Evolutionary conservation across 2,113 vertebrate genomes (phyloP).

Genomic region (Chascanopsetta lugubris): DNA sequence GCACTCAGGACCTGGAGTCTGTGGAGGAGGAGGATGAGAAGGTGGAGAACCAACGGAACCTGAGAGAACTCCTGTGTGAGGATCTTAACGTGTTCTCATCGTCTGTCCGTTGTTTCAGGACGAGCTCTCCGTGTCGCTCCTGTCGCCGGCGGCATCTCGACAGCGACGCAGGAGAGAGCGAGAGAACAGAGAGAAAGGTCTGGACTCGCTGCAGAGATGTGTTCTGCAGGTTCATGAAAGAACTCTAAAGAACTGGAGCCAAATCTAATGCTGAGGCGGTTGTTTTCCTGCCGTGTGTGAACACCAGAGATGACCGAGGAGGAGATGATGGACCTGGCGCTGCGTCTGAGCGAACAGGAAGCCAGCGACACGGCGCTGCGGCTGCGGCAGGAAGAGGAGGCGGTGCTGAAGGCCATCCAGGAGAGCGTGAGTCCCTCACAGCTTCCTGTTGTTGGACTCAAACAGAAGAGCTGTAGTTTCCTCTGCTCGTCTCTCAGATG

Average conservation of each 20-base stretch:
- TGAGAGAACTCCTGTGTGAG: neutral
- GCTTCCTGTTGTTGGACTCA: too few species aligned
- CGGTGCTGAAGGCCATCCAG: conserved; percentile 89
- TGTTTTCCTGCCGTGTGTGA: too few species aligned
- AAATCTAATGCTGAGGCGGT: too few species aligned
- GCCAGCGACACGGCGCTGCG: conserved; percentile 81
- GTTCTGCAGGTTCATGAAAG: too few species aligned
- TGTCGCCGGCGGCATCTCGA: neutral
- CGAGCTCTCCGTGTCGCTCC: conserved; percentile 16
- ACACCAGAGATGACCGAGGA: conserved; percentile 93
- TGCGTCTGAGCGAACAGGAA: conserved; percentile 92
- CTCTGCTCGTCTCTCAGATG: conserved; percentile 43
- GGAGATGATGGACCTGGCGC: conserved; percentile 91
- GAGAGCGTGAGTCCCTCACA: conserved; percentile 95
- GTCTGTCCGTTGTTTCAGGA: conserved; percentile 47
- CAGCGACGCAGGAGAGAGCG: conserved; percentile 24
- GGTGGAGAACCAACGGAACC: neutral
- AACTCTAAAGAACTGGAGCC: neutral
- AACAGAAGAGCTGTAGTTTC: too few species aligned
- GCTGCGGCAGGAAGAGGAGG: conserved; percentile 85
- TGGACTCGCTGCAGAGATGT: neutral
- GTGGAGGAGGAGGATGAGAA: neutral
- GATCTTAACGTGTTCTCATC: neutral
- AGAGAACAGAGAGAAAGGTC: conserved; percentile 50
- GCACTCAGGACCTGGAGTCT: conserved; percentile 7